Evolutionary conservation across 2,888 invertebrate species (phyloP), one percentile per base, ranked within the genome.

Genomic region (Candidula unifasciata): DNA sequence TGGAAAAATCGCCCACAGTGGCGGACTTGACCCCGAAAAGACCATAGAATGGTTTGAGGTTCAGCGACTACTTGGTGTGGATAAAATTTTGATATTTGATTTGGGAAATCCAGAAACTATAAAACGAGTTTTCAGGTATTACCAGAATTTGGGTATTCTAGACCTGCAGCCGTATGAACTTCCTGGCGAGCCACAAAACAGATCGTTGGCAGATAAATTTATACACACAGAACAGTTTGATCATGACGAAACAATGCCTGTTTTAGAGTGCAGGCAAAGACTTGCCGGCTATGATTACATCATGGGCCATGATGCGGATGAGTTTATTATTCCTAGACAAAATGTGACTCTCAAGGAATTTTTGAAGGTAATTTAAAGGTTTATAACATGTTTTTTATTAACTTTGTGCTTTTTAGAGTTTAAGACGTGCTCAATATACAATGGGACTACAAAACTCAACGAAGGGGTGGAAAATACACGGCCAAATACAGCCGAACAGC

Each of bases 201-300:
- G 85, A 24, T 73, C 80, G 3, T 60, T 86, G 24, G 44, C 68
- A 60, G 57, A 79, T 30, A 18, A 33, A 2, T 79, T 35, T 18
- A 84, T 78, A 35, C 35, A 57, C 0, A 52, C 54, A 6, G 66
- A 80, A 2, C 88, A 88, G 77, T 85, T 83, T 33, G 57, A 35
- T 0, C 87, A 88, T 21, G 88, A 88, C 69, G 87, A 88, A 60
- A 78, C 86, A 24, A 57, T 88, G 54, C 73, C 88, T 13, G 85
- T 88, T 30, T 69, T 88, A 66, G 88, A 88, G 73, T 88, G 88
- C 71, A 83, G 83, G 57, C 77, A 84, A 76, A 57, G 88, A 27
- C 83, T 88, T 74, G 54, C 82, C 18, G 88, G 87, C 16, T 86
- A 85, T 68, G 71, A 68, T 30, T 85, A 80, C 71, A 71, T 88